These are phyloP conservation scores for Drosophila truncata DNA, from an alignment of 1,140 invertebrate genomes.

Conservation along the genomic window DNA sequence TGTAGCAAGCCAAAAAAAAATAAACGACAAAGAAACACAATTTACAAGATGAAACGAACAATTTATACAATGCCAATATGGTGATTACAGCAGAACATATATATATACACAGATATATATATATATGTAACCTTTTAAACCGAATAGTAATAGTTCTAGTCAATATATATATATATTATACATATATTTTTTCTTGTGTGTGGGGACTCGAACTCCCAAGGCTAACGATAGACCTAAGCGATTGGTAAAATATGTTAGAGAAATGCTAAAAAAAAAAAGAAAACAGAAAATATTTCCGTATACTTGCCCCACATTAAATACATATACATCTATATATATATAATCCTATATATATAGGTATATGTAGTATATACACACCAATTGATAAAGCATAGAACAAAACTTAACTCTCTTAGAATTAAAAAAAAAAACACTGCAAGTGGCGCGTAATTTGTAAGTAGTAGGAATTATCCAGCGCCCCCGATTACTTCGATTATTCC, in stretches of 20 bases:
- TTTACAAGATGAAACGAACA: constrained; percentile 39
- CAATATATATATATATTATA: constrained; percentile 20
- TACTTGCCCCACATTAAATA: constrained; percentile 28
- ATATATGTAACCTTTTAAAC: constrained; percentile 44
- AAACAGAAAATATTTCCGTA: constrained; percentile 7
- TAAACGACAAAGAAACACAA: constrained; percentile 21
- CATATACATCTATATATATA: constrained; percentile 14
- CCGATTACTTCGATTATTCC: constrained; percentile 6
- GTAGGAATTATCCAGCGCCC: constrained; percentile 66
- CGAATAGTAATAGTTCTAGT: constrained; percentile 36
- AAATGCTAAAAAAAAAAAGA: constrained; percentile 4
- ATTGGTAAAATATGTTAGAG: constrained; percentile 23
- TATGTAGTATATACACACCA: constrained; percentile 6
- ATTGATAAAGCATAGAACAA: constrained; percentile 17
- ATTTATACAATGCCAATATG: constrained; percentile 48
- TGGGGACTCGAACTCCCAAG: constrained; percentile 47
- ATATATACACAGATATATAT: background rate
- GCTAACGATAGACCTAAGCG: constrained; percentile 32
- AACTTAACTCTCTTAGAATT: constrained; percentile 29
- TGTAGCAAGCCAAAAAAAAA: constrained; percentile 30
- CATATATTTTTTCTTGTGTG: constrained; percentile 40
- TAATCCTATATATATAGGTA: constrained; percentile 10
- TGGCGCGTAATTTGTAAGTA: constrained; percentile 66
- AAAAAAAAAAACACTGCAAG: constrained; percentile 58
- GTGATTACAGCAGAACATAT: constrained; percentile 27